Conservation (phyloP, 2,113 vertebrate genomes). For the Microtus pennsylvanicus region DNA sequence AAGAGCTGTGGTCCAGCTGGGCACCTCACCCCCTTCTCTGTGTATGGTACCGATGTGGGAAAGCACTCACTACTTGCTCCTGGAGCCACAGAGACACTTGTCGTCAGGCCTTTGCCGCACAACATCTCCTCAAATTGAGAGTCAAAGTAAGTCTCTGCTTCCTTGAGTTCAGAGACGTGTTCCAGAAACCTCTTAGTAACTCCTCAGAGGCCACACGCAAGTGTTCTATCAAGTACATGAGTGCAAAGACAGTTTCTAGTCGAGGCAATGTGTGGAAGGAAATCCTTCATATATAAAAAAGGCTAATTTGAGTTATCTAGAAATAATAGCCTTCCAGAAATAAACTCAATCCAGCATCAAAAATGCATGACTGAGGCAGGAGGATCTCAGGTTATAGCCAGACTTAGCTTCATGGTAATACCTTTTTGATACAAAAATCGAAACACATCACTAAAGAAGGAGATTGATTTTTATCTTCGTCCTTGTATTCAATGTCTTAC, state of each 20-base stretch:
- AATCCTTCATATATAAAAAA: background rate
- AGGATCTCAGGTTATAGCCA: background rate
- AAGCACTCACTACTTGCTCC: background rate
- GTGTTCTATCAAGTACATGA: background rate
- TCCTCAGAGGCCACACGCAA: background rate
- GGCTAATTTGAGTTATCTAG: background rate
- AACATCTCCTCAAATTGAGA: background rate
- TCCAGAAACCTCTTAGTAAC: background rate
- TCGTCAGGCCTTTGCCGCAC: background rate
- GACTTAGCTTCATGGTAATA: background rate
- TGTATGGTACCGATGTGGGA: background rate
- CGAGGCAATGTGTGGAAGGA: background rate
- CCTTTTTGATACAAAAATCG: slow-evolving; percentile 4
- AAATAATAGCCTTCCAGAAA: background rate
- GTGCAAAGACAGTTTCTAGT: background rate
- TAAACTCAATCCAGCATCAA: no score
- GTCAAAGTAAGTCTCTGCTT: background rate
- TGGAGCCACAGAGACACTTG: background rate
- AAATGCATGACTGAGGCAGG: background rate
- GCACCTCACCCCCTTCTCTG: background rate
- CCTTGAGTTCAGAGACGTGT: background rate
- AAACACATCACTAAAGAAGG: background rate
- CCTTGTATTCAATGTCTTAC: background rate
- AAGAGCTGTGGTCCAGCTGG: background rate
- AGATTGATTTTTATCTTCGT: background rate